Base-by-base conservation (phyloP, 1,140 invertebrate genomes). In the Trialeurodes vaporariorum region DNA sequence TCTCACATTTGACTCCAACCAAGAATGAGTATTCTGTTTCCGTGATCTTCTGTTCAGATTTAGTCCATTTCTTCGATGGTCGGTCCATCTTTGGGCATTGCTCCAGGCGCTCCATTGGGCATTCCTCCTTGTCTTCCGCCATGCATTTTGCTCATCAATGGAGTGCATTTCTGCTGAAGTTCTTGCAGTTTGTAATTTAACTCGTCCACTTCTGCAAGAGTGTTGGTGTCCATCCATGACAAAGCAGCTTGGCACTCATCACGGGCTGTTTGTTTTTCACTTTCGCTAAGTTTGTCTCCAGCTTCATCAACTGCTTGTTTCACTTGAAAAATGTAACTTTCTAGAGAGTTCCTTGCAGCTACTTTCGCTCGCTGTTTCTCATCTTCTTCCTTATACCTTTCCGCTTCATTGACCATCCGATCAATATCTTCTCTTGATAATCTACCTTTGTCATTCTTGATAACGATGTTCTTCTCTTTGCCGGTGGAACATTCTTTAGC, bases 131-230 rank as follows among this genome's bases (percentile, higher is more conserved):
- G 66, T 68, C 76, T 77, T 49, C 77, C 75, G 21, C 78, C 79
- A 71, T 91, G 88, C 5, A 92, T 73, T 74, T 91, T 92, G 72
- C 85, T 82, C 86, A 92, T 91, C 49, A 90, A 82, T 0, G 89
- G 87, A 27, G 83, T 79, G 70, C 87, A 91, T 2, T 86, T 80
- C n/a, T 78, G 78, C 73, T 91, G 88, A 2, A 90, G 76, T 34
- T 88, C 83, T 71, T 90, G 87, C 65, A 91, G 75, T 69, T 86
- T 87, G 69, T 88, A 79, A 67, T 91, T 89, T 69, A 86, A 87
- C 71, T 93, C 89, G 11, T 88, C 85, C 71, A 89, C 88, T 67
- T 89, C 85, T 0, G 91, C 91, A n/a, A 89, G 75, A 2, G 70
- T 64, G n/a, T 70, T 70, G 2, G 67, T 68, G 9, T 70, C 70